Evolutionary conservation across 2,797 vertebrate species (phyloP).

Genomic region (Emydoidea blandingii): DNA sequence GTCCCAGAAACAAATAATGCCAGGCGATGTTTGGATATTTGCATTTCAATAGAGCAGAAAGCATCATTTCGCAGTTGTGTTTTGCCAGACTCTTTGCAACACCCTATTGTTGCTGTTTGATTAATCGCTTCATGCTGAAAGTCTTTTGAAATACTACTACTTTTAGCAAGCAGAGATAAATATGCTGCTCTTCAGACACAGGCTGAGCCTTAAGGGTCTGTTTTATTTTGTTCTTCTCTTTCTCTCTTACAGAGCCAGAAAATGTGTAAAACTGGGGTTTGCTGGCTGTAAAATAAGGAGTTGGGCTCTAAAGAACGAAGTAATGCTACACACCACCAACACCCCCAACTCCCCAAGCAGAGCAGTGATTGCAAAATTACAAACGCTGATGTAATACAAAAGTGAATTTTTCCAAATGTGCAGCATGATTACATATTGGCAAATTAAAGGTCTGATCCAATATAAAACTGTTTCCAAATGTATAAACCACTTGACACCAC

Average conservation of each 20-base stretch:
- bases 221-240: neutral
- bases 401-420: conserved; percentile 46
- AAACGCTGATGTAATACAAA: conserved; percentile 48
- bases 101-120: conserved; percentile 68
- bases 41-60: conserved; percentile 68
- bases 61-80: conserved; percentile 43
- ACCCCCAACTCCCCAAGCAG: neutral
- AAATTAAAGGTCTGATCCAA: conserved; percentile 58
- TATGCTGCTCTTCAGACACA: conserved; percentile 32
- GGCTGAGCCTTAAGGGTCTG: conserved; percentile 19
- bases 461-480: conserved; percentile 62
- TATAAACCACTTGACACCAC: conserved; percentile 54
- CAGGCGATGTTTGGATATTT: conserved; percentile 43
- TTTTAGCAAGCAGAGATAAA: conserved; percentile 55
- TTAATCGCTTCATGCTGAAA: conserved; percentile 65
- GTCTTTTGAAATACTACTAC: conserved; percentile 56
- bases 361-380: conserved; percentile 20
- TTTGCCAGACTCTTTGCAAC: conserved; percentile 58
- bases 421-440: conserved; percentile 16
- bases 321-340: neutral
- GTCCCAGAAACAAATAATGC: conserved; percentile 37
- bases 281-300: neutral
- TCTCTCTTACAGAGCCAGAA: conserved; percentile 27
- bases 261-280: neutral
- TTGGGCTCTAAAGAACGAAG: neutral